phyloP scores from a whole-genome alignment of 2,888 invertebrate species.

The Cantharis rustica region DNA sequence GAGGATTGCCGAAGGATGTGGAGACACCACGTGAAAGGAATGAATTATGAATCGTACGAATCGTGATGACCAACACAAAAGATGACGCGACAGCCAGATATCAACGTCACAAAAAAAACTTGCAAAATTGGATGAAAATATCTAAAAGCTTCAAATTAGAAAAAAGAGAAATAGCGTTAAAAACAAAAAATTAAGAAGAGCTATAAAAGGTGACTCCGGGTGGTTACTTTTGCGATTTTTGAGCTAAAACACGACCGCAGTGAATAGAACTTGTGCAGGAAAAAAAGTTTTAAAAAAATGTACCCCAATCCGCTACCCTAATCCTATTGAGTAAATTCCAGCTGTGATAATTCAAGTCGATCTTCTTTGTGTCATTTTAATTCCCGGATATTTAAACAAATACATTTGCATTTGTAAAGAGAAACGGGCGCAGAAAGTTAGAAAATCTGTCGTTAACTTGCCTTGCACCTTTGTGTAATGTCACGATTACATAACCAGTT shows the following conservation, averaged over 20 bases:
- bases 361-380: not conserved
- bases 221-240: not conserved
- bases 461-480: conserved; percentile 2
- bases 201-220: too few relatives aligned
- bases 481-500: conserved; percentile 5
- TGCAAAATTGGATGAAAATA: too few relatives aligned
- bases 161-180: too few relatives aligned
- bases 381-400: conserved; percentile 8
- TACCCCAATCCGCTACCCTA: not conserved
- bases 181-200: too few relatives aligned
- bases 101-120: too few relatives aligned
- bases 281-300: not conserved
- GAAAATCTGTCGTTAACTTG: conserved; percentile 9
- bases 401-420: conserved; percentile 6
- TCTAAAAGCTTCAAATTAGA: too few relatives aligned
- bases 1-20: too few relatives aligned
- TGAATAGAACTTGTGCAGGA: not conserved
- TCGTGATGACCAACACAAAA: too few relatives aligned
- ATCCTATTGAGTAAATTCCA: not conserved
- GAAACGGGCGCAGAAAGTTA: conserved; percentile 8
- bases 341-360: not conserved
- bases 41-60: too few relatives aligned
- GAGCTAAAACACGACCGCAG: not conserved
- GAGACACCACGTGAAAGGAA: too few relatives aligned
- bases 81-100: too few relatives aligned